phyloP scores from a whole-genome alignment of 2,888 invertebrate species.

The Trissonchulus latispiculum region DNA sequence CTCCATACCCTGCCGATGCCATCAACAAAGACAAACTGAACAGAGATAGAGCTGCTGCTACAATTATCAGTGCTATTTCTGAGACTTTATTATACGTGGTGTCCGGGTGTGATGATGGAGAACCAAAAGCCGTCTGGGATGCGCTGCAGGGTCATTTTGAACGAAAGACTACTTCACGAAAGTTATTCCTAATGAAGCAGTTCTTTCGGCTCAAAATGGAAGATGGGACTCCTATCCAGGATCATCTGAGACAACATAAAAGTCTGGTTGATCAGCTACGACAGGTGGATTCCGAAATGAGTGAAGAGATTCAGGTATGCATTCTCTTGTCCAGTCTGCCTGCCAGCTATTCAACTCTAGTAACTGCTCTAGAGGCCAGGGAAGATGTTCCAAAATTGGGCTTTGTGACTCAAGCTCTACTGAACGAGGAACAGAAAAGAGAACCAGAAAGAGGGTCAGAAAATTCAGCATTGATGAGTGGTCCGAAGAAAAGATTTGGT shows the following conservation, averaged over 20 bases:
- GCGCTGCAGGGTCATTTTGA: not conserved
- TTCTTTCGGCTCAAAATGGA: not conserved
- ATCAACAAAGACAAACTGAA: not conserved
- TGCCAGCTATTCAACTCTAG: not conserved
- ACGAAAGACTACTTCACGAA: not conserved
- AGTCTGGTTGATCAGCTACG: too few relatives aligned
- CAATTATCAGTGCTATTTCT: not conserved
- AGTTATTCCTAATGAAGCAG: not conserved
- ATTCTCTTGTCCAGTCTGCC: not conserved
- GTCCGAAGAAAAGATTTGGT: not conserved
- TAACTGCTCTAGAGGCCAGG: not conserved
- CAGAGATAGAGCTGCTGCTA: not conserved
- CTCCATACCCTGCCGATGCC: not conserved
- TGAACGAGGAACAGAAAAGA: not conserved
- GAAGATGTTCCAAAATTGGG: not conserved
- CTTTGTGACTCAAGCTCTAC: not conserved
- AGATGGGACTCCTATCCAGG: not conserved
- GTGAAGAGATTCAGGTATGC: not conserved
- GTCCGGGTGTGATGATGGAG: not conserved
- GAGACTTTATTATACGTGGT: not conserved
- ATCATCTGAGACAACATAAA: not conserved
- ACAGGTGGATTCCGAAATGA: not conserved
- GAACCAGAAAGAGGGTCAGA: not conserved
- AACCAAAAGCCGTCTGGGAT: not conserved
- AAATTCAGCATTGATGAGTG: not conserved